Base-by-base conservation (phyloP, 1,140 invertebrate species). In the Drosophila ficusphila region DNA sequence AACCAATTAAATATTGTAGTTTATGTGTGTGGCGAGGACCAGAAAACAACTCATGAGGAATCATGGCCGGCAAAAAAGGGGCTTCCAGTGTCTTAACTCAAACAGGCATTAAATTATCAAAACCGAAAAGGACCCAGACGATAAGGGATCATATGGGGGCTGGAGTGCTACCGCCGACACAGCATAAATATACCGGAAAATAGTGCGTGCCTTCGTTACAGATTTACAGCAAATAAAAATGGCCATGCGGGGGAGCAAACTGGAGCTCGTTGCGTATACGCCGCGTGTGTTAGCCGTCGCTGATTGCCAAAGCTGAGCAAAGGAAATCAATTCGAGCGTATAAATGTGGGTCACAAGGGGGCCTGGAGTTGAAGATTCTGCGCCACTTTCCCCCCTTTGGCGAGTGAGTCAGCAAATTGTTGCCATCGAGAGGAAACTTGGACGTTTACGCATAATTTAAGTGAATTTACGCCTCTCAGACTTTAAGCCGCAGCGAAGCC, bases 31-130 rank as follows among this genome's bases (percentile, higher is more conserved):
- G 70, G 48, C 61, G 61, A 58, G 48, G 39, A 52, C 33, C 31
- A 61, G 52, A 58, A 67, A 57, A 62, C 67, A 65, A 58, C 46
- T 83, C 70, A 85, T 76, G 71, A 57, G 70, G 68, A 70, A 64
- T 62, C 71, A 67, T 56, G 70, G 33, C 19, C 4, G 44, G 42
- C 60, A n/a, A 79, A 75, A 76, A 73, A 68, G 82, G 76, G 11
- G 4, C 11, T 11, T 23, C 48, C 58, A 49, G 33, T 38, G 68
- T 75, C 69, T 74, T 79, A 86, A 77, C 82, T 88, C 82, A 88
- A 88, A 81, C 69, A 64, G 74, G 82, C 82, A 88, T 88, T 88
- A 88, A 88, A 88, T 88, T 88, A 88, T 88, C 82, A 82, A 88
- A 85, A 76, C 68, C 65, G 51, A 74, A 62, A 62, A 33, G 64